Evolutionary conservation across 35 echinoderm and acorn worm species (phyloP).

Genomic region (Lytechinus pictus): DNA sequence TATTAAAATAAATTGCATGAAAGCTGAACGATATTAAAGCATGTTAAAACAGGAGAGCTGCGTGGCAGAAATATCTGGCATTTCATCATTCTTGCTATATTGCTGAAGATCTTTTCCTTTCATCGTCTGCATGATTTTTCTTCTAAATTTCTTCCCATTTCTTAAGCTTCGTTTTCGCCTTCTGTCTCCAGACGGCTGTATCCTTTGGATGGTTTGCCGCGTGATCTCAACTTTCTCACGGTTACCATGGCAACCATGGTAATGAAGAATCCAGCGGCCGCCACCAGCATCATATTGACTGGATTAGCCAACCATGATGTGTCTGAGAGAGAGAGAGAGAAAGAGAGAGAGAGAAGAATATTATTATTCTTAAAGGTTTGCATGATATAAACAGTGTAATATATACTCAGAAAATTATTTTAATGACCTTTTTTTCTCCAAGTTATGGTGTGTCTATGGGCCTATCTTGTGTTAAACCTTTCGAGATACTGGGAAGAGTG

Average conservation of each 20-base stretch:
- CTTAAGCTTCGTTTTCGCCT: not conserved
- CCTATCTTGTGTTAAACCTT: too few relatives aligned
- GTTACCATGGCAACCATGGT: constrained; percentile 44
- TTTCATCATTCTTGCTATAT: too few relatives aligned
- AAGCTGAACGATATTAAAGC: too few relatives aligned
- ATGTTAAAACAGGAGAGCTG: too few relatives aligned
- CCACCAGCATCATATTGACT: constrained; percentile 48
- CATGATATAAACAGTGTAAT: too few relatives aligned
- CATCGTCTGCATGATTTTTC: not conserved
- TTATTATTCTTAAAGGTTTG: too few relatives aligned
- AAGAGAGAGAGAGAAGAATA: not conserved
- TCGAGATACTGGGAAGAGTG: too few relatives aligned
- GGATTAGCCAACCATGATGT: constrained; percentile 27
- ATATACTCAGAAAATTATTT: too few relatives aligned
- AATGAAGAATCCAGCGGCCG: constrained; percentile 33
- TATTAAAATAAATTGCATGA: too few relatives aligned
- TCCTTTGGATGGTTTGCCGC: not conserved
- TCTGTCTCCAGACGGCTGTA: constrained; percentile 27
- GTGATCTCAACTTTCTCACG: constrained; percentile 10
- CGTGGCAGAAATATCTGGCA: too few relatives aligned
- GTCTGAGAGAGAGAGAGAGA: not conserved
- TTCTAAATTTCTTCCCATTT: not conserved
- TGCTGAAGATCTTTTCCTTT: not conserved
- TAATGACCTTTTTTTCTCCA: too few relatives aligned
- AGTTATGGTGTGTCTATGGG: too few relatives aligned